Base-by-base conservation (phyloP, 2,797 vertebrate genomes). In the Oreortyx pictus region DNA sequence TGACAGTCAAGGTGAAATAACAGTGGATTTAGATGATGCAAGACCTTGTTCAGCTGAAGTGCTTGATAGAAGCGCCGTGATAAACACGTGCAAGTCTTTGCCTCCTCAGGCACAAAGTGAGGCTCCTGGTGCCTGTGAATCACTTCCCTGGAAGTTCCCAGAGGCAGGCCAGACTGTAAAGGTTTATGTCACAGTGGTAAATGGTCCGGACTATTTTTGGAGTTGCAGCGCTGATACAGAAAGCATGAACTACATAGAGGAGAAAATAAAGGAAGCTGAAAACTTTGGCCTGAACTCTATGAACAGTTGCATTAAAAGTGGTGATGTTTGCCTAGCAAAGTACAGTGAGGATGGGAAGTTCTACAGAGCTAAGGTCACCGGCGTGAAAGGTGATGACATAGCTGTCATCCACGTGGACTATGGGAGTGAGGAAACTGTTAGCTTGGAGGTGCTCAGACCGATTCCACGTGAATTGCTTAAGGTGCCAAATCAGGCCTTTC, bases 361-460 rank as follows among this genome's bases (percentile, higher is more conserved):
- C 97, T 99, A 99, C 87, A 98, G 99, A 89, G 99, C 98, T 61
- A 85, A 98, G 67, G 93, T 99, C 62, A 97, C 94, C 4, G 87
- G 88, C 7, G 88, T 96, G 88, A 95, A 97, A 25, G 95, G 86
- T 62, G 94, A 96, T 29, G 56, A 82, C 0, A 9, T 98, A 1
- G 97, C 96, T 1, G 96, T 99, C 88, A 94, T 98, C 59, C 98
- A 98, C 17, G 96, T 99, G 49, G 99, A 99, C 97, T 99, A 99
- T 3, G 99, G 99, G 90, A 99, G 98, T 18, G 79, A 97, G 60
- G 98, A 98, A 56, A 88, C 95, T 31, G 95, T 98, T 60, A 95
- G 90, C 31, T 12, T 97, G 24, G 95, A 96, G 46, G 87, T 98
- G n/a, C 78, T 99, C 62, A 97, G 90, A 88, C 95, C 95, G 56